Evolutionary conservation across 2,113 vertebrate species (phyloP), one percentile per base, ranked within the genome.

Genomic region (Menidia beryllina): DNA sequence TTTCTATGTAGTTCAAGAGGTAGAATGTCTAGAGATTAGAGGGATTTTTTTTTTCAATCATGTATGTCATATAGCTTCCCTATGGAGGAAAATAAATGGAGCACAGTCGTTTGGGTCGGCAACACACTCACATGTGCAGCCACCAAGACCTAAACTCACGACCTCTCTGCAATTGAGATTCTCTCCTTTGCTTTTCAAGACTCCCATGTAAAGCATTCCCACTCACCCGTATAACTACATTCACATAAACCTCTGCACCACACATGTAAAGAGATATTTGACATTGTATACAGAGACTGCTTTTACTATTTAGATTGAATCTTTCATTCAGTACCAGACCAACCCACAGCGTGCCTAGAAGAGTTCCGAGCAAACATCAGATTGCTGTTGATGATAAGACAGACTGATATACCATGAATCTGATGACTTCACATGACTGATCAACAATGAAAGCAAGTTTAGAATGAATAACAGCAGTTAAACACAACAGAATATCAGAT

Each of bases 1-100:
- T 73, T 68, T 73, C 62, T 65, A 51, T 52, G 72, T 72, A 66
- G 55, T 48, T 84, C 58, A 72, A 72, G 72, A 77, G 57, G 51
- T 45, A 57, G 53, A 61, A 77, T 69, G 45, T 50, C 41, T 50
- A 67, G 45, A 36, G 52, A 41, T 43, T 39, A 41, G 14, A 26
- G 12, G 45, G 30, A 55, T n/a, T 51, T 23, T 23, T 15, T 3
- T 5, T 13, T 60, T 52, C 26, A 70, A 26, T 70, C 34, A 23
- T 65, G 41, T 38, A 36, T 50, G 19, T 45, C 65, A 60, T 49
- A n/a, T 64, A 56, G 39, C 13, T 51, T 19, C 65, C 11, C 38
- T 51, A n/a, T 23, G 23, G 59, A 62, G 13, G 45, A 49, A 9
- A 49, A 17, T 30, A 8, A 39, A 57, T 63, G 39, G 21, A 74